Percentiles rank a stretch among this genome's conserved stretches.
Conservation (phyloP, 2,113 vertebrate genomes). For the Prietella phreatophila region DNA sequence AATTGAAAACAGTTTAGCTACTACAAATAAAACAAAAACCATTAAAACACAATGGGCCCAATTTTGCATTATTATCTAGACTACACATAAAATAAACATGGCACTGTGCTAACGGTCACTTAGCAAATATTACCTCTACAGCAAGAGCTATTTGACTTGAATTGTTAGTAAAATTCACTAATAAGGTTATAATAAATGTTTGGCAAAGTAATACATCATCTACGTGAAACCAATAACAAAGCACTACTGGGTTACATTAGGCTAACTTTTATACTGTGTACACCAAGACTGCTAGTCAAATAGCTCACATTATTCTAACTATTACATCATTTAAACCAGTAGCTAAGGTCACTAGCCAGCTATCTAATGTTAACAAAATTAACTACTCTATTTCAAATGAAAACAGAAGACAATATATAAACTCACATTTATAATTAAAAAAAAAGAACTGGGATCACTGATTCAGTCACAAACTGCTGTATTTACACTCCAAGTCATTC, state of each 20-base stretch:
- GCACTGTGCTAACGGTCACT: not conserved
- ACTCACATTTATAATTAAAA: not conserved
- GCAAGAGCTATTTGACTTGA: not conserved
- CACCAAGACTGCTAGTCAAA: not conserved
- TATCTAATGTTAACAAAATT: not conserved
- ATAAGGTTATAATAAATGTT: not conserved
- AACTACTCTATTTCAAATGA: not conserved
- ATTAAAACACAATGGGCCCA: not conserved
- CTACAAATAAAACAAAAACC: too few species aligned
- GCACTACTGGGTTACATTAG: not conserved
- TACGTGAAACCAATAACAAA: not conserved
- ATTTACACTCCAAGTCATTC: not conserved
- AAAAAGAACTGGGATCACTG: too few species aligned
- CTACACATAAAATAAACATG: not conserved
- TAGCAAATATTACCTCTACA: not conserved
- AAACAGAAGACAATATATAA: not conserved
- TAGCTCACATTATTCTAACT: not conserved
- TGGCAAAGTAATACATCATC: not conserved
- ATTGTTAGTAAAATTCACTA: not conserved
- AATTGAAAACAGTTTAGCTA: not conserved
- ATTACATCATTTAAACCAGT: not conserved
- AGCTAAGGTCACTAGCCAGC: not conserved
- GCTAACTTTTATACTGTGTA: not conserved
- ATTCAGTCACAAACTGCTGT: not conserved
- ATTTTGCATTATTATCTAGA: not conserved